These are phyloP conservation scores for Gymnocypris eckloni DNA, from an alignment of 2,797 vertebrate genomes.

Conservation along the genomic window DNA sequence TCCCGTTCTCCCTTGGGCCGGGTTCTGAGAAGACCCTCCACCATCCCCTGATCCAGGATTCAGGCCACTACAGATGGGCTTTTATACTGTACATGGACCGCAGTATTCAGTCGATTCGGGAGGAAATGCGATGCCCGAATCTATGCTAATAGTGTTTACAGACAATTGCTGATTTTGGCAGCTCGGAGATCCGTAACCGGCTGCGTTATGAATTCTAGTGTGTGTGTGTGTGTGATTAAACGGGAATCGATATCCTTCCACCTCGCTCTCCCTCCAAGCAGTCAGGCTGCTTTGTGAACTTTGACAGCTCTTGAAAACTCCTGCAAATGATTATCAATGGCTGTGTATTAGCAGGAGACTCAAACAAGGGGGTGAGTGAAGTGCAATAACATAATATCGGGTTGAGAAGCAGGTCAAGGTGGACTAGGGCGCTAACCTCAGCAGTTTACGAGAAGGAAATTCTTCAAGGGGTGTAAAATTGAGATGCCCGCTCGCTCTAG, in stretches of 20 bases:
- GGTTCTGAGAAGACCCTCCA: constrained; percentile 66
- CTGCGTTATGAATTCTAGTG: constrained; percentile 36
- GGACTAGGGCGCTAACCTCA: constrained; percentile 32
- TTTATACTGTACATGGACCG: constrained; percentile 60
- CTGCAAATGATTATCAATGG: constrained; percentile 49
- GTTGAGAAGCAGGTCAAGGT: constrained; percentile 44
- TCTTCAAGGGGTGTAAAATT: constrained; percentile 26
- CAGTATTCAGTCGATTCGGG: constrained; percentile 66
- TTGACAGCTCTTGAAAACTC: constrained; percentile 57
- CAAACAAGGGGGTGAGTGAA: constrained; percentile 27
- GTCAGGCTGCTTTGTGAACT: constrained; percentile 47
- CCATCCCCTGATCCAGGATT: constrained; percentile 55
- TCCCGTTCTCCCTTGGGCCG: constrained; percentile 70
- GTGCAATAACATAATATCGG: constrained; percentile 9
- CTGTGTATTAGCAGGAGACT: constrained; percentile 34
- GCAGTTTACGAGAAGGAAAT: constrained; percentile 40
- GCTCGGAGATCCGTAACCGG: constrained; percentile 36
- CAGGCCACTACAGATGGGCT: constrained; percentile 65
- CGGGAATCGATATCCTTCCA: constrained; percentile 51
- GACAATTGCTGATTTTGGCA: constrained; percentile 56
- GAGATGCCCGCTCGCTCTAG: constrained; percentile 29
- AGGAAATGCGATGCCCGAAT: constrained; percentile 64
- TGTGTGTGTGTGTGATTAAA: constrained; percentile 35
- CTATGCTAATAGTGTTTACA: constrained; percentile 58
- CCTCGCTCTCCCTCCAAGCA: constrained; percentile 45